Percentiles rank a stretch among this genome's conserved stretches.
Conservation (phyloP, 92 coral and sea anemone species). For the Umimayanthus chanpuru region DNA sequence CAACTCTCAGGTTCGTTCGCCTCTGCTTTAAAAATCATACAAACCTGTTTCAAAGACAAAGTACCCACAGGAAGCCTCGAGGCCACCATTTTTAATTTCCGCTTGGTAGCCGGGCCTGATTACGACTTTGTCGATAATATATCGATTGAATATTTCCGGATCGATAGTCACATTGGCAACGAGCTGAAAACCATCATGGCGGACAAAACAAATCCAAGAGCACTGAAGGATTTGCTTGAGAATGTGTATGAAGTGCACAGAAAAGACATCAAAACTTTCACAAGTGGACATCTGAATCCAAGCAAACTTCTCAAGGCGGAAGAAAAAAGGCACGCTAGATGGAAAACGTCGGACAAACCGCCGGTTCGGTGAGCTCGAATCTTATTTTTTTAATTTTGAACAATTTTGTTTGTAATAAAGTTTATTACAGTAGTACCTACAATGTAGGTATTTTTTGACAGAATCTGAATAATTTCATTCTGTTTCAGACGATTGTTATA, state of each 20-base stretch:
- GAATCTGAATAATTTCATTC: no score
- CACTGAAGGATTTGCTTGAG: conserved; percentile 73
- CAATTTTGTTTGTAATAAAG: no score
- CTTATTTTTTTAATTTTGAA: no score
- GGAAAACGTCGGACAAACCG: conserved; percentile 80
- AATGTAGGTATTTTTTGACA: not conserved
- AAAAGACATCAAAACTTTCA: conserved; percentile 90
- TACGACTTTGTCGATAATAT: not conserved
- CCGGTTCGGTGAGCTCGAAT: conserved; percentile 67
- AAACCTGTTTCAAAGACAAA: conserved; percentile 81
- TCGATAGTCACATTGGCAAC: conserved; percentile 45
- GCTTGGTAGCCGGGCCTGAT: conserved; percentile 39
- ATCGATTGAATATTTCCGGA: conserved; percentile 5
- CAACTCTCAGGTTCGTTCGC: no score
- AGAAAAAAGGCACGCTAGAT: conserved; percentile 66
- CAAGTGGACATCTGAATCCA: conserved; percentile 92
- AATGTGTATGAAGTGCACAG: conserved; percentile 90
- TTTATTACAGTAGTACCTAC: no score
- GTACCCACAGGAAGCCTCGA: conserved; percentile 66
- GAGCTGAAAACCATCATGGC: conserved; percentile 61
- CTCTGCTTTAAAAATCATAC: not conserved
- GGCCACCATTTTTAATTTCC: conserved; percentile 68
- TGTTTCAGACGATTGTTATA: no score
- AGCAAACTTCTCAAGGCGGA: conserved; percentile 77
- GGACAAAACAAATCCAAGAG: conserved; percentile 67